phyloP scores from a whole-genome alignment of 2,888 invertebrate genomes.

The Andrena marginata region DNA sequence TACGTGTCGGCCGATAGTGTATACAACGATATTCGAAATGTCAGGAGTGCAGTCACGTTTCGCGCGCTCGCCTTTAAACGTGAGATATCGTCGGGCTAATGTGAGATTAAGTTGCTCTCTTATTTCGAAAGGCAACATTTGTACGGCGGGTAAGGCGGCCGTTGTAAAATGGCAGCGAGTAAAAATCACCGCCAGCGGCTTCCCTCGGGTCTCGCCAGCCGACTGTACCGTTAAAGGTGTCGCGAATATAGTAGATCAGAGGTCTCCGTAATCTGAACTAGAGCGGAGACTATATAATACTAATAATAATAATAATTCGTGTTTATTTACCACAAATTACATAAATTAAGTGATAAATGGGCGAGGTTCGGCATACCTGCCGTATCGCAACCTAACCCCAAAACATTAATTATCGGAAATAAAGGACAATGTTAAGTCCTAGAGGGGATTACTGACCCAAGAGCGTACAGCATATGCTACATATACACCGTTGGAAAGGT shows the following conservation, averaged over 20 bases:
- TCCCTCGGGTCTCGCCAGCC: background rate
- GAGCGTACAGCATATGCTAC: too few relatives aligned
- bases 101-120: constrained; percentile 65
- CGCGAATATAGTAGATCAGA: background rate
- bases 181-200: constrained; percentile 9
- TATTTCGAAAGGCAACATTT: constrained; percentile 64
- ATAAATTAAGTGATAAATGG: too few relatives aligned
- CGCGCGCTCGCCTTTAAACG: constrained; percentile 60
- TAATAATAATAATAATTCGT: too few relatives aligned
- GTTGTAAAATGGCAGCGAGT: constrained; percentile 37
- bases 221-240: background rate
- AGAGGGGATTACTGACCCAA: too few relatives aligned
- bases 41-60: constrained; percentile 69
- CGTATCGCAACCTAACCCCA: too few relatives aligned
- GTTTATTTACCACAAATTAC: too few relatives aligned
- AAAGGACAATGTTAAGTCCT: too few relatives aligned
- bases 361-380: too few relatives aligned
- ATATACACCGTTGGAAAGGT: too few relatives aligned
- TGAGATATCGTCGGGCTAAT: constrained; percentile 62
- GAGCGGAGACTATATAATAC: too few relatives aligned
- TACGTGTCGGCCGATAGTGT: constrained; percentile 47
- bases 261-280: too few relatives aligned
- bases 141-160: constrained; percentile 40
- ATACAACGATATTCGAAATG: constrained; percentile 67
- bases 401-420: too few relatives aligned